Percentiles rank a stretch among this genome's conserved stretches.
Evolutionary conservation across 2,888 invertebrate genomes (phyloP).

Genomic region (Lysandra bellargus): DNA sequence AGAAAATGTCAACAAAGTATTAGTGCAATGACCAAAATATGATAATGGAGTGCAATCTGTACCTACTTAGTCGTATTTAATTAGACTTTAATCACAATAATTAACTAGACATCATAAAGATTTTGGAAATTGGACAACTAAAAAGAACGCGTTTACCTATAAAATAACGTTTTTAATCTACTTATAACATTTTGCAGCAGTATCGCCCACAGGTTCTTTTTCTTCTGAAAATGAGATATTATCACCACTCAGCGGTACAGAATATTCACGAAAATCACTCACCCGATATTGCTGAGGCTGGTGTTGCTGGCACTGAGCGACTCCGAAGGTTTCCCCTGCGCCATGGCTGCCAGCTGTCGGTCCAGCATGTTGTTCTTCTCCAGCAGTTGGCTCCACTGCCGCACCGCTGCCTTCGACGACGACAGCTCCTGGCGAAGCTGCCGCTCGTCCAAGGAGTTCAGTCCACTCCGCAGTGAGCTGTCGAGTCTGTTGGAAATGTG

Average conservation of each 20-base stretch:
- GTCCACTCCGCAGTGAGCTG: constrained; percentile 73
- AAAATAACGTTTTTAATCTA: too few relatives aligned
- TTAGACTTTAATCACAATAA: neutral
- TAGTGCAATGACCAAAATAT: neutral
- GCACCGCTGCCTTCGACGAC: constrained; percentile 67
- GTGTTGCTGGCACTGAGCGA: constrained; percentile 74
- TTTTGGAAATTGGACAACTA: neutral
- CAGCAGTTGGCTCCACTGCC: constrained; percentile 74
- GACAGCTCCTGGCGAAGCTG: constrained; percentile 73
- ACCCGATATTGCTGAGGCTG: constrained; percentile 74
- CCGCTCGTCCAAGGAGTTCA: constrained; percentile 74
- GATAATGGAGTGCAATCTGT: neutral
- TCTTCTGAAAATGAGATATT: neutral
- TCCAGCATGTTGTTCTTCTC: constrained; percentile 73
- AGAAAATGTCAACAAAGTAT: neutral
- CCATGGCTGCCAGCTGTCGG: constrained; percentile 70
- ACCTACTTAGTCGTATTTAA: too few relatives aligned
- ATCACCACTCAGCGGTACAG: neutral
- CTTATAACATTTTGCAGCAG: too few relatives aligned
- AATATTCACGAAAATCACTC: constrained; percentile 47
- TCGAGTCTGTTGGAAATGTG: constrained; percentile 56
- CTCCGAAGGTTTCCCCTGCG: constrained; percentile 70
- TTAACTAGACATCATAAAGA: neutral
- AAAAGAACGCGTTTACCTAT: too few relatives aligned
- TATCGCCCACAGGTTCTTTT: neutral